Conservation (phyloP, 30 jellyfish, hydroid and myxozoan species). For the Chironex yamaguchii region DNA sequence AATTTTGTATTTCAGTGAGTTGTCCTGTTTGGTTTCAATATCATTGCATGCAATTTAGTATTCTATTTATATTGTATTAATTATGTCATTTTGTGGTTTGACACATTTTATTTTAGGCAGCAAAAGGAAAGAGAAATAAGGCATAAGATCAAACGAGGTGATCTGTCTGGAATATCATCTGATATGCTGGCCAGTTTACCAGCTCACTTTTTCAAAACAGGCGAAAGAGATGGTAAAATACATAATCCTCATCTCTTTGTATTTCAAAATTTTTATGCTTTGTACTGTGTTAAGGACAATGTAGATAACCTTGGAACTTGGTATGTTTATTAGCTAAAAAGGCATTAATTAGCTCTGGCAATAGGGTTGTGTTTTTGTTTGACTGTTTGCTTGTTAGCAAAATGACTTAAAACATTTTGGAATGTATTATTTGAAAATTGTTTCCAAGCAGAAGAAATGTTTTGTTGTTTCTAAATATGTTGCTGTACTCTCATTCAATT, state of each 20-base stretch:
- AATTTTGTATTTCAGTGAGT: neutral
- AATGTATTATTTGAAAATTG: too few relatives aligned
- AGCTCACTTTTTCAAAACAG: constrained; percentile 74
- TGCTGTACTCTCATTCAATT: too few relatives aligned
- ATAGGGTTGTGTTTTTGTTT: neutral
- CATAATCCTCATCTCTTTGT: neutral
- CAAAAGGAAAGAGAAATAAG: constrained; percentile 94
- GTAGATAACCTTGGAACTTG: too few relatives aligned
- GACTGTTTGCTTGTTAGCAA: neutral
- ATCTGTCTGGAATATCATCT: constrained; percentile 85
- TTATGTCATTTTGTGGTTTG: too few relatives aligned
- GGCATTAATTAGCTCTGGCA: too few relatives aligned
- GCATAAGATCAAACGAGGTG: constrained; percentile 85
- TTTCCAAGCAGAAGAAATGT: too few relatives aligned
- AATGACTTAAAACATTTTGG: too few relatives aligned
- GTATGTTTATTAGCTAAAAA: too few relatives aligned
- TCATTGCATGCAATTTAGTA: neutral
- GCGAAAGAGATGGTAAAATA: constrained; percentile 50
- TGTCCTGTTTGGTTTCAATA: neutral
- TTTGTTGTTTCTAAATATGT: too few relatives aligned
- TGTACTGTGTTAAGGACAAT: too few relatives aligned
- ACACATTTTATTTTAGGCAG: constrained; percentile 41
- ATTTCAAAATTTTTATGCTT: too few relatives aligned
- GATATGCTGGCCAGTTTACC: constrained; percentile 80
- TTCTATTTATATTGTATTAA: neutral